Conservation (phyloP, 2,113 vertebrate species). For the Trinectes maculatus region DNA sequence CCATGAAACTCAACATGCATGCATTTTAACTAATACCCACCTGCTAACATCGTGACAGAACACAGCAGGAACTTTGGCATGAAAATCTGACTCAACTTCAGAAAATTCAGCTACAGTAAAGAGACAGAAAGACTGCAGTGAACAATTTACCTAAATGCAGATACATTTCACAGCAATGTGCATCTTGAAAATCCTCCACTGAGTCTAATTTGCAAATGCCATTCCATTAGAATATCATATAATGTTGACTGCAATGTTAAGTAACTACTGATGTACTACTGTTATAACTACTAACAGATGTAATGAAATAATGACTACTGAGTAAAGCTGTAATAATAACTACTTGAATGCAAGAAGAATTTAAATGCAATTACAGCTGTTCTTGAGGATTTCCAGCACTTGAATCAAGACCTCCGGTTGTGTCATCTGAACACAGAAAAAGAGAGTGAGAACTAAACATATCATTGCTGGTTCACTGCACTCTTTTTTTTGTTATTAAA, state of each 20-base stretch:
- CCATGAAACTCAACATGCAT: too few relatives aligned
- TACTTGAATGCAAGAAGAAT: too few relatives aligned
- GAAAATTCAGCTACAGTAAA: constrained; percentile 85
- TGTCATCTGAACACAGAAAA: constrained; percentile 86
- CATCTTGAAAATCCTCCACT: background rate
- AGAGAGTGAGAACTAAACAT: background rate
- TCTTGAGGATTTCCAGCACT: constrained; percentile 95
- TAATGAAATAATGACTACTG: too few relatives aligned
- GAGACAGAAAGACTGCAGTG: background rate
- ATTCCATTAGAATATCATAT: too few relatives aligned
- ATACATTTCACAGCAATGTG: background rate
- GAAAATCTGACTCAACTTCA: constrained; percentile 98
- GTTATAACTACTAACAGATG: too few relatives aligned
- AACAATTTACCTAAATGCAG: background rate
- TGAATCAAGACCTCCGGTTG: constrained; percentile 97
- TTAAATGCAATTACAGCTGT: constrained; percentile 82
- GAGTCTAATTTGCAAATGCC: background rate
- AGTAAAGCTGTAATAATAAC: too few relatives aligned
- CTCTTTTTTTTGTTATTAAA: background rate
- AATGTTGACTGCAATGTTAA: too few relatives aligned
- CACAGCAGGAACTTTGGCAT: constrained; percentile 97
- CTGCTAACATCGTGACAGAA: constrained; percentile 92
- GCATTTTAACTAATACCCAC: constrained; percentile 72
- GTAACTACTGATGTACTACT: too few relatives aligned
- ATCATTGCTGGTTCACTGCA: too few relatives aligned